phyloP scores from a whole-genome alignment of 2,797 vertebrate genomes.

The Harpagifer antarcticus region DNA sequence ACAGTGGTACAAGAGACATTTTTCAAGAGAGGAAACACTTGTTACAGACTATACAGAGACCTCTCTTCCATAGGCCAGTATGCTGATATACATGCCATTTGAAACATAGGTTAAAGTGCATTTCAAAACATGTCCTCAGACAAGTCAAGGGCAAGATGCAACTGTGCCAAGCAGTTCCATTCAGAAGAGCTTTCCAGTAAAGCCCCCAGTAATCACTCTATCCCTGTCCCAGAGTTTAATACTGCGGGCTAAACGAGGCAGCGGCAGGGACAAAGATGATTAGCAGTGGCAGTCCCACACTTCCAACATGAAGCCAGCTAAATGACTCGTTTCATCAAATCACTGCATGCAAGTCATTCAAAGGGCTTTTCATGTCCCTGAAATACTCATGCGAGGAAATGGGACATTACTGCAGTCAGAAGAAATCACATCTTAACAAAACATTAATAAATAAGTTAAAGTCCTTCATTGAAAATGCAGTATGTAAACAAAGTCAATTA shows the following conservation, averaged over 20 bases:
- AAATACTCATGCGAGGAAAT: slow-evolving; percentile 3
- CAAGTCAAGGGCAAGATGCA: slow-evolving; percentile 73
- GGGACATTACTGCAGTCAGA: too few relatives aligned
- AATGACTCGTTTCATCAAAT: slow-evolving; percentile 30
- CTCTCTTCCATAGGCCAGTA: background rate
- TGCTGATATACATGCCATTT: background rate
- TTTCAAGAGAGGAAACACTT: background rate
- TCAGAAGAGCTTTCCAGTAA: slow-evolving; percentile 77
- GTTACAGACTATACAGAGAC: background rate
- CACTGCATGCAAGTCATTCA: background rate
- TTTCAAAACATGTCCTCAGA: slow-evolving; percentile 43
- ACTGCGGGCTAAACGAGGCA: slow-evolving; percentile 69
- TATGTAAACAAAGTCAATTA: too few relatives aligned
- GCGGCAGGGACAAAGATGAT: slow-evolving; percentile 79
- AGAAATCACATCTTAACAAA: too few relatives aligned
- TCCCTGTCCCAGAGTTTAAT: slow-evolving; percentile 79
- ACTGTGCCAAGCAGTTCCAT: slow-evolving; percentile 74
- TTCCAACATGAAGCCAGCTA: slow-evolving; percentile 24
- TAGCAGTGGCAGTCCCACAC: slow-evolving; percentile 47
- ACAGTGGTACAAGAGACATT: background rate
- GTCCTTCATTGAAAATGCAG: too few relatives aligned
- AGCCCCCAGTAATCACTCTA: slow-evolving; percentile 79
- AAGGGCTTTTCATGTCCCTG: background rate
- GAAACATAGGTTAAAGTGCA: slow-evolving; percentile 6
- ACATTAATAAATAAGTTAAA: too few relatives aligned